phyloP scores from a whole-genome alignment of 35 echinoderm and acorn worm genomes.

The Eucidaris tribuloides region DNA sequence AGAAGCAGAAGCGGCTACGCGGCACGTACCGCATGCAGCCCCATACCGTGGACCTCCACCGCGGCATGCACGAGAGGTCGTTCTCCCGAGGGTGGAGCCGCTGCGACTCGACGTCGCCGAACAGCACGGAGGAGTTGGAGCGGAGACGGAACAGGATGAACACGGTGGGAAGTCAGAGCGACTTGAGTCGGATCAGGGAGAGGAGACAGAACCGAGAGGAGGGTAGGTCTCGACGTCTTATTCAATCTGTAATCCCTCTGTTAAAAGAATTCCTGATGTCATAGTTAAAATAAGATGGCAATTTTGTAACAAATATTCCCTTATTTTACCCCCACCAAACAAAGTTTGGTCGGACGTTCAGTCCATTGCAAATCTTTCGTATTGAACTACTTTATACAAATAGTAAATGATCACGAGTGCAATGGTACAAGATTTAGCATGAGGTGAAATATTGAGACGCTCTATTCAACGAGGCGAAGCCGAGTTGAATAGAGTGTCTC shows the following conservation, averaged over 20 bases:
- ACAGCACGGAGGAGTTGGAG: constrained; percentile 51
- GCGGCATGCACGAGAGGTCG: constrained; percentile 53
- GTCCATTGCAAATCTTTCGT: no score
- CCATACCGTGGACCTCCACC: neutral
- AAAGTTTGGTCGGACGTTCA: no score
- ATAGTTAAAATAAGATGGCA: no score
- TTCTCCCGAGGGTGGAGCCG: constrained; percentile 90
- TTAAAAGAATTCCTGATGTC: no score
- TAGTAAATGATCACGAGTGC: no score
- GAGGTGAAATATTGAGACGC: no score
- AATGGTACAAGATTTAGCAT: no score
- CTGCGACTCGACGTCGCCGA: constrained; percentile 68
- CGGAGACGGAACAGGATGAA: constrained; percentile 23
- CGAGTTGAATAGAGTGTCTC: no score
- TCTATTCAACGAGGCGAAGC: no score
- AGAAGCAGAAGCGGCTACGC: constrained; percentile 61
- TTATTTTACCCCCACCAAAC: no score
- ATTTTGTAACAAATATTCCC: no score
- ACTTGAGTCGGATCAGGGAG: constrained; percentile 25
- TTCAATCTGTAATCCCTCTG: neutral
- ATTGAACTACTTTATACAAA: no score
- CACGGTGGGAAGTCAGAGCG: constrained; percentile 55
- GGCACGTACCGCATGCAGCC: neutral
- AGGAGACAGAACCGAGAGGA: constrained; percentile 25
- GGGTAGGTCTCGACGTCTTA: neutral